These are phyloP conservation scores for Cenopis cana DNA, from an alignment of 2,888 invertebrate genomes.

Conservation along the genomic window DNA sequence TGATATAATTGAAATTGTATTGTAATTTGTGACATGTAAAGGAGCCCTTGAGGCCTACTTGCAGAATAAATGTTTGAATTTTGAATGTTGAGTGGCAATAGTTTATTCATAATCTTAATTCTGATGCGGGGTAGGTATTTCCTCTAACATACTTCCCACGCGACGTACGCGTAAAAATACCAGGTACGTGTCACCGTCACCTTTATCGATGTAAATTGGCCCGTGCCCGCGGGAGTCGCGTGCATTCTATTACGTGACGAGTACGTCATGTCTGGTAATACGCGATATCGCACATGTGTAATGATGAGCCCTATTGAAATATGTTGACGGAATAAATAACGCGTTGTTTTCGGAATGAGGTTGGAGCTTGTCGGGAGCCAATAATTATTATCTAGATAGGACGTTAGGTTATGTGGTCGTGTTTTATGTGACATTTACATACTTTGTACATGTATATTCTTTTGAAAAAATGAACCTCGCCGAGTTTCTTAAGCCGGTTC, in stretches of 20 bases:
- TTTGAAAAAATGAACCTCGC: too few relatives aligned
- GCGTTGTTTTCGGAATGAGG: neutral
- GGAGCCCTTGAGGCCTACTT: too few relatives aligned
- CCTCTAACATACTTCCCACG: neutral
- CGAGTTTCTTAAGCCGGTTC: too few relatives aligned
- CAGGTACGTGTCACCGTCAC: constrained; percentile 44
- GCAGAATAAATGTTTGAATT: too few relatives aligned
- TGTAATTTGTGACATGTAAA: too few relatives aligned
- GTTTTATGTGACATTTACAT: too few relatives aligned
- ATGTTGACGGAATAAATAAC: constrained; percentile 40
- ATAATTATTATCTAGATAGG: neutral
- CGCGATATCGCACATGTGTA: constrained; percentile 43
- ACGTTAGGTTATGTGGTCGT: too few relatives aligned
- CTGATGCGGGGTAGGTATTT: neutral
- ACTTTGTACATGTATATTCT: too few relatives aligned
- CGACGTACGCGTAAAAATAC: constrained; percentile 45
- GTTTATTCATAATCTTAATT: too few relatives aligned
- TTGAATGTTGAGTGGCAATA: too few relatives aligned
- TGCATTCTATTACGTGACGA: constrained; percentile 64
- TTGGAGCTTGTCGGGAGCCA: neutral
- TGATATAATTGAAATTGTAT: too few relatives aligned
- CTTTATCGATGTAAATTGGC: constrained; percentile 58
- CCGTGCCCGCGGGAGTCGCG: constrained; percentile 54
- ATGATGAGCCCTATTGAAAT: constrained; percentile 40
- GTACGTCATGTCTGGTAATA: constrained; percentile 38